Evolutionary conservation across 2,888 invertebrate genomes (phyloP), one percentile per base, ranked within the genome.

Genomic region (Drosophila melanosoma): DNA sequence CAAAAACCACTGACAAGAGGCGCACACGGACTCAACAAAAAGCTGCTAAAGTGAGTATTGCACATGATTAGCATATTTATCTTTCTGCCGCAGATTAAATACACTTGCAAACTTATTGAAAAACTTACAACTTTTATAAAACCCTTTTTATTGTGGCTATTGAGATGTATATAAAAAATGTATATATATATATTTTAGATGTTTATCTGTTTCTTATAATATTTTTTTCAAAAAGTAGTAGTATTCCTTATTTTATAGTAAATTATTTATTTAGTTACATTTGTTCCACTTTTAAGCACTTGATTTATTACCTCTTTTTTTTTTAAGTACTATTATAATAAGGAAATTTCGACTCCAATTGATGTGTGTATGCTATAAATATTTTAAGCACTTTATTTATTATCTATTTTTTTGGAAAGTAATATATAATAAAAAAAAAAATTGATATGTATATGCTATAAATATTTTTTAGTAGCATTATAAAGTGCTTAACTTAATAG

Each of bases 11-110:
- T 77, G 66, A 69, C 84, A 66, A 88, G 91, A 83, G 88, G 88
- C 68, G 81, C 91, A 32, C 92, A 92, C 67, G 87, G 89, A 33
- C 88, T 90, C 70, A 92, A 92, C 85, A 92, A 91, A 81, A 92
- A 92, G 80, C 71, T 92, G 73, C 87, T 92, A 64, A 92, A 84
- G 92, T 92, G 79, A 91, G 92, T 91, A 77, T 60, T 57, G 51
- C 51, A 56, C n/a, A 56, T 26, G 12, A 38, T 38, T 20, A 8
- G n/a, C 8, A 12, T 56, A 17, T 11, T 29, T 38, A 40, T 15
- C 29, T 29, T 8, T 5, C 12, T 29, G 42, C 15, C 42, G 42
- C 42, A 42, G 1, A 42, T 42, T 20, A 20, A 57, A 57, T 57
- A 40, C 56, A n/a, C 56, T 54, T 26, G 33, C 35, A 35, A 20